These are phyloP conservation scores for Orchestia grillus DNA, from an alignment of 1,140 invertebrate species.

Conservation along the genomic window DNA sequence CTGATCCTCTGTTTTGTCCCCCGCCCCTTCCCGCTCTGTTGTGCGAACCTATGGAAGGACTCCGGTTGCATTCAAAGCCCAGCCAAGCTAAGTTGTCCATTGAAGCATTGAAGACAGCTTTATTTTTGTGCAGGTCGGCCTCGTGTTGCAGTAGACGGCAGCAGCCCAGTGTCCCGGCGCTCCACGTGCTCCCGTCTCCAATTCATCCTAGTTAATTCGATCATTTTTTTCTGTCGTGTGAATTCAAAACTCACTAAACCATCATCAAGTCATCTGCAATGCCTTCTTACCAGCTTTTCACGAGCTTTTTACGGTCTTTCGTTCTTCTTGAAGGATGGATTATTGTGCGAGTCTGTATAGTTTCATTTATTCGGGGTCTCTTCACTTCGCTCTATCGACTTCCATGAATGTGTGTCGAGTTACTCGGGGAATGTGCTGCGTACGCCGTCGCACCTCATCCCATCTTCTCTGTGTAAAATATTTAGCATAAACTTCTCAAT, in stretches of 20 bases:
- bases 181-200: neutral
- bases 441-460: neutral
- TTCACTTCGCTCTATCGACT: neutral
- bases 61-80: too few species aligned
- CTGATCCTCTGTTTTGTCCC: neutral
- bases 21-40: neutral
- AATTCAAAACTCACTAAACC: neutral
- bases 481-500: neutral
- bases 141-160: conserved; percentile 3
- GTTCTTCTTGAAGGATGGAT: neutral
- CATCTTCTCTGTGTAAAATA: neutral
- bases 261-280: conserved; percentile 1
- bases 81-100: too few species aligned
- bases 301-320: neutral
- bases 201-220: neutral
- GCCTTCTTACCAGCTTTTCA: neutral
- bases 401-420: neutral
- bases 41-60: neutral
- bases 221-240: neutral
- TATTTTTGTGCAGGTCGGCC: neutral
- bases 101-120: neutral
- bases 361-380: neutral
- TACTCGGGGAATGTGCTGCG: neutral
- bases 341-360: neutral
- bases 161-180: too few species aligned